Evolutionary conservation across 2,888 invertebrate genomes (phyloP), one percentile per base, ranked within the genome.

Genomic region (Subacronicta megacephala): DNA sequence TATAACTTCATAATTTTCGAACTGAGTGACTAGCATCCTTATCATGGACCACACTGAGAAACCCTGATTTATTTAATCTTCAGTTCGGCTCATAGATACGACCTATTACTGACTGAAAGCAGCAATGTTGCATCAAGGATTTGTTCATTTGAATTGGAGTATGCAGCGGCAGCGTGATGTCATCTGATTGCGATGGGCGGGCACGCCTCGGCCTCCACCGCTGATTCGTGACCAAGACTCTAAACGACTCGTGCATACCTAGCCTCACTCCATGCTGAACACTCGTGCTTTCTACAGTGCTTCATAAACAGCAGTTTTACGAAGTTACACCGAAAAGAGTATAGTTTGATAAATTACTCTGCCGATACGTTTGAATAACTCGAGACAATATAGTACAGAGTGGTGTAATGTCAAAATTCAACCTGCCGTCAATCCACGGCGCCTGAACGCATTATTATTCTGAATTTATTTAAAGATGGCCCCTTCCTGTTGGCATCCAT

Each of bases 401-500:
- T 63, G 52, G 57, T 56, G 55, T 68, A 64, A 77, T 72, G 65
- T 68, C 72, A 70, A 74, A 77, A 75, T 77, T 72, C 67, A 73
- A 77, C 75, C 72, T 77, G 78, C 75, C 75, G 75, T 77, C 76
- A 66, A 83, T 83, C 79, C 72, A 75, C 75, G 72, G 69, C 74
- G 75, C 75, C 77, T 75, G 64, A 76, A 78, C 80, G 72, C 80
- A 84, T 90, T 89, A 89, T 89, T 87, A 89, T 90, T 86, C 84
- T 74, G 84, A 87, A 90, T 91, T 88, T 91, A 89, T 90, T 90
- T 89, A 88, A 86, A 90, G 88, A 87, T 87, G 78, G 83, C 84
- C 78, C 82, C 89, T 92, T 91, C 90, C 92, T 89, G 88, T 90
- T 93, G 93, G 93, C 93, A 81, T 62, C 75, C 64, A 74, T 89